Conservation (phyloP, 2,888 invertebrate species). For the Clistopyga incitator region DNA sequence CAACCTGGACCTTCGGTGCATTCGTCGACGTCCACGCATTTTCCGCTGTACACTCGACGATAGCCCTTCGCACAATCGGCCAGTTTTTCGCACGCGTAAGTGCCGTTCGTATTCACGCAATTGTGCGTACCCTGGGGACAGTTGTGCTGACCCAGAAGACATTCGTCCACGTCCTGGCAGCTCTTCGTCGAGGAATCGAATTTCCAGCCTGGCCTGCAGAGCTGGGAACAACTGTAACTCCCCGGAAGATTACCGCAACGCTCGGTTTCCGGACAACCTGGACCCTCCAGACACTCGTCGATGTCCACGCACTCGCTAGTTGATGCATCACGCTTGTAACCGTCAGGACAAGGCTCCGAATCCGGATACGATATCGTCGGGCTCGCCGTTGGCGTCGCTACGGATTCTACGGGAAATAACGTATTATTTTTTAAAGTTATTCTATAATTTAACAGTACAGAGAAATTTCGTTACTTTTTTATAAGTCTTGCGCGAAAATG, state of each 20-base stretch:
- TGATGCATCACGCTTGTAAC: slow-evolving; percentile 70
- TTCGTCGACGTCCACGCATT: slow-evolving; percentile 86
- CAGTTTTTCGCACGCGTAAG: slow-evolving; percentile 75
- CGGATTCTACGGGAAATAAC: slow-evolving; percentile 19
- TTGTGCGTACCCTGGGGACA: slow-evolving; percentile 73
- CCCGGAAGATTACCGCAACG: slow-evolving; percentile 85
- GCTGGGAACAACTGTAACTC: slow-evolving; percentile 83
- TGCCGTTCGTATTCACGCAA: slow-evolving; percentile 79
- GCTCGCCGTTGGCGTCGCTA: slow-evolving; percentile 2
- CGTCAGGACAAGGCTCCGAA: slow-evolving; percentile 30
- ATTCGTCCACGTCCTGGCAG: slow-evolving; percentile 86
- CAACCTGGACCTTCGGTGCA: slow-evolving; percentile 83
- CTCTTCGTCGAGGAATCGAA: slow-evolving; percentile 72
- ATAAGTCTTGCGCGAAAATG: too few species aligned
- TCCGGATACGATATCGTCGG: background rate
- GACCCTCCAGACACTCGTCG: slow-evolving; percentile 85
- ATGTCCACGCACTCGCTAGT: slow-evolving; percentile 85
- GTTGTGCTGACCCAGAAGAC: slow-evolving; percentile 85
- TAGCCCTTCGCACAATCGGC: slow-evolving; percentile 75
- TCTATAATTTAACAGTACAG: too few species aligned
- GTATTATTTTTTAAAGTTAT: background rate
- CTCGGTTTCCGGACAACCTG: slow-evolving; percentile 80
- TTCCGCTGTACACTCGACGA: slow-evolving; percentile 82
- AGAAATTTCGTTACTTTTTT: too few species aligned
- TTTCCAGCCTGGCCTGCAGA: slow-evolving; percentile 78